A percentile compares a stretch with the other conserved stretches of the same genome.
Evolutionary conservation across 1,140 invertebrate genomes (phyloP).

Genomic region (Hormaphis cornu): DNA sequence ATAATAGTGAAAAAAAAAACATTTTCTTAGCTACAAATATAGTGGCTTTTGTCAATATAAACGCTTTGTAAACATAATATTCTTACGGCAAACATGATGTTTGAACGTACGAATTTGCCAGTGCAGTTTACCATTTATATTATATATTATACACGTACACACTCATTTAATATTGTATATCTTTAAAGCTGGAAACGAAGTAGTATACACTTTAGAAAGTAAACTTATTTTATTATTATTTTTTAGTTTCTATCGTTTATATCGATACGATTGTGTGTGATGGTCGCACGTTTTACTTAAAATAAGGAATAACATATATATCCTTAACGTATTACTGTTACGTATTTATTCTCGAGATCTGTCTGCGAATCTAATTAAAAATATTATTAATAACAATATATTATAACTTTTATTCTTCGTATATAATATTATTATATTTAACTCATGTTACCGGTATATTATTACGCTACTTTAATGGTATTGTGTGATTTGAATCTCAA

Average conservation of each 20-base stretch:
- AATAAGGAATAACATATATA: no score
- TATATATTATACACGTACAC: background rate
- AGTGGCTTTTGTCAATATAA: no score
- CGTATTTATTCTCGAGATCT: background rate
- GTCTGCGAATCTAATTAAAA: background rate
- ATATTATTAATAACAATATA: background rate
- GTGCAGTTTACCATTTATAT: no score
- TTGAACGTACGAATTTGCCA: no score
- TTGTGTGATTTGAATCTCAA: constrained; percentile 18
- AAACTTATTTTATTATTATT: background rate
- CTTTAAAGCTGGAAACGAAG: background rate
- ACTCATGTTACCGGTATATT: background rate
- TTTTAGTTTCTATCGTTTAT: background rate
- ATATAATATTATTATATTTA: background rate
- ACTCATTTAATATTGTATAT: no score
- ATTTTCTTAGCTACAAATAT: no score
- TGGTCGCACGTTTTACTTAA: background rate
- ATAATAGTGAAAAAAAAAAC: no score
- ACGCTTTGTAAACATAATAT: no score
- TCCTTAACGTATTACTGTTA: no score
- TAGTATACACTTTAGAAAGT: background rate
- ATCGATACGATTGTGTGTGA: background rate
- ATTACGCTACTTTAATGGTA: background rate
- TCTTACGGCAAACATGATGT: no score
- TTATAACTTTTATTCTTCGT: no score